phyloP scores from a whole-genome alignment of 2,797 vertebrate species.

The Acrossocheilus wenchowensis region DNA sequence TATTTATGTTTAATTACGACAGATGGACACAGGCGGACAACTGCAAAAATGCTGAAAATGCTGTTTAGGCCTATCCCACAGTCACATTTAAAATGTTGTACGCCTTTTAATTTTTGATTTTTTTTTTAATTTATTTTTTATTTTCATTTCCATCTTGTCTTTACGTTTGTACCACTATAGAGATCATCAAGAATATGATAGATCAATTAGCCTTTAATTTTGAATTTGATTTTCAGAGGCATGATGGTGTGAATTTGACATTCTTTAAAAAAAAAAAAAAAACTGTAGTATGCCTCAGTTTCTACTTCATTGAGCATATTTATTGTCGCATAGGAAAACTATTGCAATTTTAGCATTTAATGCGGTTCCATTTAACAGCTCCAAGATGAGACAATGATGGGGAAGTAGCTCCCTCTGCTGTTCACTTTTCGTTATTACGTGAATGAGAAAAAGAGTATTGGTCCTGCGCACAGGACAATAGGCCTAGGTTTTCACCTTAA shows the following conservation, averaged over 20 bases:
- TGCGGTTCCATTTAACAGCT: background rate
- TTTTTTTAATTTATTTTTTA: background rate
- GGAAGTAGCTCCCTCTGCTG: constrained; percentile 53
- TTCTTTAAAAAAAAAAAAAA: background rate
- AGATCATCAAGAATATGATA: background rate
- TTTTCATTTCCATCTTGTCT: background rate
- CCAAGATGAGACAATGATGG: background rate
- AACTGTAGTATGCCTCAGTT: background rate
- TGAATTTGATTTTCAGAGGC: background rate
- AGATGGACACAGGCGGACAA: background rate
- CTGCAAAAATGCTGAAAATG: background rate
- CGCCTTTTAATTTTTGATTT: background rate
- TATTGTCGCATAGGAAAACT: background rate
- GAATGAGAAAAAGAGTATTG: background rate
- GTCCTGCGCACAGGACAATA: background rate
- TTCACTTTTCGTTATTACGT: background rate
- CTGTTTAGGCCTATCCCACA: background rate
- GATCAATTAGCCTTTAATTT: background rate
- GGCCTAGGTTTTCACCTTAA: background rate
- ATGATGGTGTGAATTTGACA: background rate
- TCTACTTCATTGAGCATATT: background rate
- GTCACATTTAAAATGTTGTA: background rate
- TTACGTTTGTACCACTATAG: background rate
- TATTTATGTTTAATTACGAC: background rate
- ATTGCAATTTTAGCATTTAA: background rate